Percentiles rank a stretch among this genome's conserved stretches.
Evolutionary conservation across 2,797 vertebrate species (phyloP).

Genomic region (Triplophysa yarkandensis): DNA sequence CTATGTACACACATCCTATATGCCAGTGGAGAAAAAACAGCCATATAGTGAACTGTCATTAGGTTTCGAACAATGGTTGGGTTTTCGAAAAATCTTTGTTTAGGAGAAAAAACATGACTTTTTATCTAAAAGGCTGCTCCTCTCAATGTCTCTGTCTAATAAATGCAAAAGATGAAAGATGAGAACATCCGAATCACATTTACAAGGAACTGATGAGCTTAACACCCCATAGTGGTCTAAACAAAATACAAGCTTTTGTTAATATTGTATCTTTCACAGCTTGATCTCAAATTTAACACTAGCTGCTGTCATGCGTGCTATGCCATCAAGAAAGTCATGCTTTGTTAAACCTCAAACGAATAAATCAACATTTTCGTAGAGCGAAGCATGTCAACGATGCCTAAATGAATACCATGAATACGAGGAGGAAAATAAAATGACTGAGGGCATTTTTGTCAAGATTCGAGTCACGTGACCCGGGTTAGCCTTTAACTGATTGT

Average conservation of each 20-base stretch:
- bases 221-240: slow-evolving; percentile 22
- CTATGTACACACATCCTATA: not conserved
- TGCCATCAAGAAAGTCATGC: slow-evolving; percentile 1
- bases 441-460: slow-evolving; percentile 41
- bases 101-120: slow-evolving; percentile 73
- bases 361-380: slow-evolving; percentile 26
- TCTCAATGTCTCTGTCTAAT: slow-evolving; percentile 52
- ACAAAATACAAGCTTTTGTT: not conserved
- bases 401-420: slow-evolving; percentile 11
- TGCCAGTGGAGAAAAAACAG: slow-evolving; percentile 18
- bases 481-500: slow-evolving; percentile 44
- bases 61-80: slow-evolving; percentile 21
- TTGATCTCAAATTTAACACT: slow-evolving; percentile 28
- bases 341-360: slow-evolving; percentile 28
- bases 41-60: not conserved
- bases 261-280: slow-evolving; percentile 1
- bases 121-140: slow-evolving; percentile 68
- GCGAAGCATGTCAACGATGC: slow-evolving; percentile 11
- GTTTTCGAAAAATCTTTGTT: slow-evolving; percentile 62
- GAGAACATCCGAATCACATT: slow-evolving; percentile 34
- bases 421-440: slow-evolving; percentile 2
- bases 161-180: slow-evolving; percentile 41
- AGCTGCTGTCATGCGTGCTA: not conserved
- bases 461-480: slow-evolving; percentile 40
- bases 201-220: slow-evolving; percentile 9